Percentiles rank a stretch among this genome's conserved stretches.
These are phyloP conservation scores for Harpagus bidentatus DNA, from an alignment of 2,113 vertebrate genomes.

Conservation along the genomic window DNA sequence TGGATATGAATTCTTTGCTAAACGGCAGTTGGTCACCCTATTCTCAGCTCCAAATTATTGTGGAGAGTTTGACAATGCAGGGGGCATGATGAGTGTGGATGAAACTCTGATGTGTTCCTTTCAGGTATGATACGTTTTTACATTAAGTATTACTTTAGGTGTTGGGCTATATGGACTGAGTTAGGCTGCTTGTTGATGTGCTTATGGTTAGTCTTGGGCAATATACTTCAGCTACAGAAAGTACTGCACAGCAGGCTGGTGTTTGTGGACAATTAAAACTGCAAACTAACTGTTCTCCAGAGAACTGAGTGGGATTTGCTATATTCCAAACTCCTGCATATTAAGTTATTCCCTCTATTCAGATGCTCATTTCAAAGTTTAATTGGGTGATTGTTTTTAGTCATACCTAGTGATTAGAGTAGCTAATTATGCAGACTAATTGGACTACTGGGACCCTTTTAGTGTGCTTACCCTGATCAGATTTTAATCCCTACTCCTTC, in stretches of 20 bases:
- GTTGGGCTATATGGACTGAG: background rate
- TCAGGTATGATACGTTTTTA: conserved; percentile 77
- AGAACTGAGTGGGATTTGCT: background rate
- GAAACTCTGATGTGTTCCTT: conserved; percentile 97
- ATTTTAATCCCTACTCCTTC: background rate
- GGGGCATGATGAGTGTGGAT: conserved; percentile 96
- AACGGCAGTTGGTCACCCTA: conserved; percentile 91
- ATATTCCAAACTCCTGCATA: background rate
- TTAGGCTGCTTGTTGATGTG: background rate
- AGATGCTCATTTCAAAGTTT: background rate
- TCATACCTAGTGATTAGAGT: background rate
- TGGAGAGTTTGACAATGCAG: conserved; percentile 94
- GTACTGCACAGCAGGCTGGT: background rate
- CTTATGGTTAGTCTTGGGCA: background rate
- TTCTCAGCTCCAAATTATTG: conserved; percentile 96
- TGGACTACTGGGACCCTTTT: background rate
- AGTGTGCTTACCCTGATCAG: background rate
- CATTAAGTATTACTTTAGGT: background rate
- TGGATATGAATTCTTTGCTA: conserved; percentile 95
- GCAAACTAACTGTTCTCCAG: background rate
- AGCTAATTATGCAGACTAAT: background rate
- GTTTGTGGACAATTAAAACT: background rate
- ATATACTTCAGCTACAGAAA: background rate
- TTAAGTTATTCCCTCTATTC: background rate
- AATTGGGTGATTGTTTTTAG: background rate